Evolutionary conservation across 2,797 vertebrate genomes (phyloP).

Genomic region (Pseudotriccus pelzelni): DNA sequence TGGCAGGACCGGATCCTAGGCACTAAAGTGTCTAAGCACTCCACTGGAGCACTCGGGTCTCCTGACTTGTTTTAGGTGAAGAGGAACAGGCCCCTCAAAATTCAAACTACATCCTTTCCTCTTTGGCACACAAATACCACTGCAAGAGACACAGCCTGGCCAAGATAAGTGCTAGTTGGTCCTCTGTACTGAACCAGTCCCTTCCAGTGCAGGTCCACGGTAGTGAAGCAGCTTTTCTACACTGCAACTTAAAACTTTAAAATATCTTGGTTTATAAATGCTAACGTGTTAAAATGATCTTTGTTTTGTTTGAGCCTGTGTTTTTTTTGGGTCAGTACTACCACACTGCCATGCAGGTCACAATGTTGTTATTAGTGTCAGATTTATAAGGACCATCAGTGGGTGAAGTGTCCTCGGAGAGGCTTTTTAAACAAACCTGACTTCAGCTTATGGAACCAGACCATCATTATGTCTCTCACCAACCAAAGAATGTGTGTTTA

Average conservation of each 20-base stretch:
- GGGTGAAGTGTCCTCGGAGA: constrained; percentile 33
- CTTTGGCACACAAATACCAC: neutral
- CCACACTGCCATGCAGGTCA: neutral
- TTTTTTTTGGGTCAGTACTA: neutral
- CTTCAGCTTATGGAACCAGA: constrained; percentile 50
- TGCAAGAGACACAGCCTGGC: fast-evolving
- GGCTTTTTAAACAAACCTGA: constrained; percentile 63
- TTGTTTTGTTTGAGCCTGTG: neutral
- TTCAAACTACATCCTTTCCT: neutral
- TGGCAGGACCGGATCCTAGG: neutral
- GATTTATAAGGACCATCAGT: constrained; percentile 45
- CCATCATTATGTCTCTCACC: constrained; percentile 46
- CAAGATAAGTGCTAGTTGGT: neutral
- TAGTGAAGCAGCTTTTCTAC: neutral
- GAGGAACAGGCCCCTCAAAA: neutral
- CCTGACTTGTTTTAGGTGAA: neutral
- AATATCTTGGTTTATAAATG: neutral
- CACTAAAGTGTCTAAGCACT: neutral
- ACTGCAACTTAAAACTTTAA: neutral
- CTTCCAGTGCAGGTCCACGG: neutral
- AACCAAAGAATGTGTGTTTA: constrained; percentile 63
- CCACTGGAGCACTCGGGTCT: fast-evolving
- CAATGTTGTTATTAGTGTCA: neutral
- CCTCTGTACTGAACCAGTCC: neutral
- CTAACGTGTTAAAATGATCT: neutral